Conservation (phyloP, 2,113 vertebrate genomes). For the Mus pahari region DNA sequence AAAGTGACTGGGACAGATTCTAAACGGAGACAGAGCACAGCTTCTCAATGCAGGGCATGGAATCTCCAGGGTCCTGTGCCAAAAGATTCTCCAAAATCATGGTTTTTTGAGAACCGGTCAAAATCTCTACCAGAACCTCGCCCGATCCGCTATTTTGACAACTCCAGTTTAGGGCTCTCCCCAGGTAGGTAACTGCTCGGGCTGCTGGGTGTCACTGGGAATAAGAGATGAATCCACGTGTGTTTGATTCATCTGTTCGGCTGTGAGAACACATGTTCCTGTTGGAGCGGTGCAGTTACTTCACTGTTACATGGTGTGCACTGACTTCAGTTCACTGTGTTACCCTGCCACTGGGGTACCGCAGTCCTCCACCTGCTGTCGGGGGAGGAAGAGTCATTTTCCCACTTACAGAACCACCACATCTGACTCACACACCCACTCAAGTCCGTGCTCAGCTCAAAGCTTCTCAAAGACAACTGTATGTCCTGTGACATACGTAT, state of each 20-base stretch:
- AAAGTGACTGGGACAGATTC: slow-evolving; percentile 18
- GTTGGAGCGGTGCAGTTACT: not conserved
- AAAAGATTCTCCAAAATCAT: slow-evolving; percentile 65
- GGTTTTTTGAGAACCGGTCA: slow-evolving; percentile 67
- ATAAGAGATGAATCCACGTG: not conserved
- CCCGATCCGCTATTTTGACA: slow-evolving; percentile 77
- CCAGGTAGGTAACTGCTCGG: slow-evolving; percentile 65
- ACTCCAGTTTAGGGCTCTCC: slow-evolving; percentile 75
- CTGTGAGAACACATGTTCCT: not conserved
- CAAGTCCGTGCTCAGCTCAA: not conserved
- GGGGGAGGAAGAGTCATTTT: too few relatives aligned
- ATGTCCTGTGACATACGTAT: not conserved
- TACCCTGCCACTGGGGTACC: not conserved
- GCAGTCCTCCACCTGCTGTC: not conserved
- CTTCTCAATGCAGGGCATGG: slow-evolving; percentile 32
- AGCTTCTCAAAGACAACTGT: not conserved
- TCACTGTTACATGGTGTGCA: not conserved
- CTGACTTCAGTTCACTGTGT: not conserved
- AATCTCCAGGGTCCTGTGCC: slow-evolving; percentile 49
- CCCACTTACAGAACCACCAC: not conserved
- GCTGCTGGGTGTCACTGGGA: not conserved
- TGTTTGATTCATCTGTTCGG: not conserved
- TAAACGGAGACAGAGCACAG: not conserved
- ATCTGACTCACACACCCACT: not conserved
- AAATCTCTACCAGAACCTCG: slow-evolving; percentile 70